Conservation (phyloP, 2,113 vertebrate genomes). For the Cairina moschata region DNA sequence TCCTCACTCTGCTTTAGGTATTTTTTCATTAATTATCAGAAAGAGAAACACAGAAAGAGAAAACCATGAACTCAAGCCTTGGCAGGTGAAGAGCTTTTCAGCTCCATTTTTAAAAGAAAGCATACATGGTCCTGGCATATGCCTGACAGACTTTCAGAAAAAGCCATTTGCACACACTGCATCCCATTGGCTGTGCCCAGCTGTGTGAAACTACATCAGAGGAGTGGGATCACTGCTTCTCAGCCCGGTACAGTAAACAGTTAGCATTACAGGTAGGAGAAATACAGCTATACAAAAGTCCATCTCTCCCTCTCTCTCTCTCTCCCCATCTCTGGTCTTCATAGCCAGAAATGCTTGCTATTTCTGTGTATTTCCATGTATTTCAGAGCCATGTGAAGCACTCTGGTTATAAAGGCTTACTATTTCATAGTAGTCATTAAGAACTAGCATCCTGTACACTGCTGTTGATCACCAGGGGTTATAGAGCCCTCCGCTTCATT, state of each 20-base stretch:
- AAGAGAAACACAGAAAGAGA: neutral
- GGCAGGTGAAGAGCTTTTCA: conserved; percentile 43
- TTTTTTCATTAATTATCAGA: conserved; percentile 47
- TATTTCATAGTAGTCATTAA: conserved; percentile 24
- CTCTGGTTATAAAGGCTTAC: neutral
- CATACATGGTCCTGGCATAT: neutral
- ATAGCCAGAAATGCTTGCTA: neutral
- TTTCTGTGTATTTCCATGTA: neutral
- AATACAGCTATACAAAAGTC: neutral
- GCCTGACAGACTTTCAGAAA: conserved; percentile 19
- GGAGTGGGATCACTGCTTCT: neutral
- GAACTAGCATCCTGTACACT: neutral
- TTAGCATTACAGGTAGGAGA: neutral
- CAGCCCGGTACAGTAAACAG: neutral
- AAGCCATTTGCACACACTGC: neutral
- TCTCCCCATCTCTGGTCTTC: neutral
- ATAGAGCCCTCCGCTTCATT: conserved; percentile 50
- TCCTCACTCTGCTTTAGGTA: conserved; percentile 14
- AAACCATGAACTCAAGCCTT: conserved; percentile 17
- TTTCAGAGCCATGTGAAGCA: neutral
- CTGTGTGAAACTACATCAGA: neutral
- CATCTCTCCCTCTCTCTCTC: neutral
- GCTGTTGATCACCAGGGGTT: conserved; percentile 20
- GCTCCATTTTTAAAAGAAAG: conserved; percentile 36
- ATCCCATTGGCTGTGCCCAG: neutral